Base-by-base conservation (phyloP, 2,888 invertebrate genomes). In the Tridacna gigas region DNA sequence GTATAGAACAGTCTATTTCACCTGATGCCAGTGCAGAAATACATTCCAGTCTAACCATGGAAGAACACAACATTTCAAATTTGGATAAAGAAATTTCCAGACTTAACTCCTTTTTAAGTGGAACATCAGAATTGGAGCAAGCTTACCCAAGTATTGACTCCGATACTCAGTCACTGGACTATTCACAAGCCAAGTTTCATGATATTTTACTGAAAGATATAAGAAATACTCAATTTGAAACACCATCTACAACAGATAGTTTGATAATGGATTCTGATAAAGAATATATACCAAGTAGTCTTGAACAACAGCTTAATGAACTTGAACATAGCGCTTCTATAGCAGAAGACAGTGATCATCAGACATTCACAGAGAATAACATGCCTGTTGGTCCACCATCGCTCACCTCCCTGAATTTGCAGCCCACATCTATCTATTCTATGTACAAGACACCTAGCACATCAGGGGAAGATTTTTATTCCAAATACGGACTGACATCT, bases 391-490 rank as follows among this genome's bases (percentile, higher is more conserved):
- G 26, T 28, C 18, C n/a, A 11, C 61, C 74, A 74, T 74, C 61
- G 13, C 60, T 61, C 4, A 25, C 45, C 13, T 61, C 74, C 15
- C 37, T 74, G n/a, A 28, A 74, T 28, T 26, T 60, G 5, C 74
- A 74, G 28, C 60, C 60, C 5, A n/a, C 61, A 15, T 71, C 71
- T 48, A 71, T 71, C 13, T 71, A 71, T 51, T 71, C 71, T 13
- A 71, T 71, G 71, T 71, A 84, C 63, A 77, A 61, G 45, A 80
- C 61, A 66, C 77, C 87, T n/a, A 83, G 82, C 51, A 74, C 87
- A 12, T 83, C 88, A 0, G 61, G 74, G 37, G 90, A 90, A 67
- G 91, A 91, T 65, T 89, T 91, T 67, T 91, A 91, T 79, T 85
- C 86, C 0, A 83, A 84, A 74, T 91, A 89, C 79, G 37, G 75